Conservation (phyloP, 2,113 vertebrate species). For the Prunella himalayana region DNA sequence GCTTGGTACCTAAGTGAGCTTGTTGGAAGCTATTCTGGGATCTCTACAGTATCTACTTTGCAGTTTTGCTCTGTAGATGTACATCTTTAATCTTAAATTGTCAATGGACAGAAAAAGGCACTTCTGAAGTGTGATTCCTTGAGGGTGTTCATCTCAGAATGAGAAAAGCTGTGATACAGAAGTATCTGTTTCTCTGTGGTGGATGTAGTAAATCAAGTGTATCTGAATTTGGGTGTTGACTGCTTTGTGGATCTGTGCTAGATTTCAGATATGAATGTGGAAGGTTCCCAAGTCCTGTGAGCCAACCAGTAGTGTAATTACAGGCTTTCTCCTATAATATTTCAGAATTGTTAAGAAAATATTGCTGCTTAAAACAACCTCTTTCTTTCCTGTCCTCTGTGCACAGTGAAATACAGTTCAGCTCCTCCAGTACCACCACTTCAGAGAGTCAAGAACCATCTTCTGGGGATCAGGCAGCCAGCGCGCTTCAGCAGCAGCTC, state of each 20-base stretch:
- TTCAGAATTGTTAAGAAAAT: not conserved
- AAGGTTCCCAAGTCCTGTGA: not conserved
- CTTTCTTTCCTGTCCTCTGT: not conserved
- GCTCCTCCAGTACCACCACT: slow-evolving; percentile 85
- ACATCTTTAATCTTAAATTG: not conserved
- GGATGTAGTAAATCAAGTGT: not conserved
- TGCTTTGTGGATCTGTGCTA: not conserved
- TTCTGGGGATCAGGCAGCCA: slow-evolving; percentile 75
- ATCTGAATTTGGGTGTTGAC: not conserved
- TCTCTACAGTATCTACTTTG: not conserved
- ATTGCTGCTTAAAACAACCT: not conserved
- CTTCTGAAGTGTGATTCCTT: not conserved
- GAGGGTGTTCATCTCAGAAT: not conserved
- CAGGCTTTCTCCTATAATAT: not conserved
- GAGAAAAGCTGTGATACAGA: not conserved
- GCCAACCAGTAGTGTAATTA: not conserved
- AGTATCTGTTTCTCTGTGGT: not conserved
- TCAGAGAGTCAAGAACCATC: slow-evolving; percentile 84
- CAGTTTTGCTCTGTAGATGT: not conserved
- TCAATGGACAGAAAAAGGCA: not conserved
- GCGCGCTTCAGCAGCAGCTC: slow-evolving; percentile 86
- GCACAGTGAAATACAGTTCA: slow-evolving; percentile 85
- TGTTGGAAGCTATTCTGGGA: not conserved
- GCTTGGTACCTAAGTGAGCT: not conserved
- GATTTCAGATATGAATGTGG: not conserved